These are phyloP conservation scores for Pluvialis apricaria DNA, from an alignment of 2,113 vertebrate species.

Conservation along the genomic window DNA sequence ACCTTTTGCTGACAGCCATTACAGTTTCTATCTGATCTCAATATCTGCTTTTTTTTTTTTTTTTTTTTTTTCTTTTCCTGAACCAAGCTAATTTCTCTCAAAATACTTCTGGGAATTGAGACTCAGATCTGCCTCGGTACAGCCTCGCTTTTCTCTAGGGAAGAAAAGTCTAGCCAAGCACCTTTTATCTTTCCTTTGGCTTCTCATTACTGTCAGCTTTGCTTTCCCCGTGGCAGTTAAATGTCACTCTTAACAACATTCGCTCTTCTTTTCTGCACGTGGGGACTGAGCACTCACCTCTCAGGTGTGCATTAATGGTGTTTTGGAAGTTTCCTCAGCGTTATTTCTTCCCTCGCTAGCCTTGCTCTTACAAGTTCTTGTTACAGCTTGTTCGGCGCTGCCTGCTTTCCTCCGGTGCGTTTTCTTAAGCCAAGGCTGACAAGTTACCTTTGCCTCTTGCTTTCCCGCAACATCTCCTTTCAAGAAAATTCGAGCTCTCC, in stretches of 20 bases:
- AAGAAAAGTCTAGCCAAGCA: background rate
- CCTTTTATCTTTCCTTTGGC: background rate
- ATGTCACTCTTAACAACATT: background rate
- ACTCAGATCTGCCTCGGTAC: background rate
- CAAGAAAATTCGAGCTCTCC: background rate
- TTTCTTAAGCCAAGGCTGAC: background rate
- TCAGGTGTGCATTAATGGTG: background rate
- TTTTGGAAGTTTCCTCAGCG: background rate
- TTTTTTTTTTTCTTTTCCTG: background rate
- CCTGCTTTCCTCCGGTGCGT: background rate
- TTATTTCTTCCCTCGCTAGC: background rate
- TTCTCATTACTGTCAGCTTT: background rate
- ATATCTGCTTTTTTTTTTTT: background rate
- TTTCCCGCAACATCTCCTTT: background rate
- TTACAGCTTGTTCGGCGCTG: background rate
- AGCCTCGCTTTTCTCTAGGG: background rate
- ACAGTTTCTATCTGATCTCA: background rate
- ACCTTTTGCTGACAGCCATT: background rate
- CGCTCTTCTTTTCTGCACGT: background rate
- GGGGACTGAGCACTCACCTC: background rate
- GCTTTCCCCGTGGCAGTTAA: background rate
- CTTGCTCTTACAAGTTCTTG: background rate
- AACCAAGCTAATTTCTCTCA: background rate
- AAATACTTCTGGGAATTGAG: background rate
- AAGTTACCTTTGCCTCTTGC: background rate